These are phyloP conservation scores for Magallana angulata DNA, from an alignment of 1,140 invertebrate species.

Conservation along the genomic window DNA sequence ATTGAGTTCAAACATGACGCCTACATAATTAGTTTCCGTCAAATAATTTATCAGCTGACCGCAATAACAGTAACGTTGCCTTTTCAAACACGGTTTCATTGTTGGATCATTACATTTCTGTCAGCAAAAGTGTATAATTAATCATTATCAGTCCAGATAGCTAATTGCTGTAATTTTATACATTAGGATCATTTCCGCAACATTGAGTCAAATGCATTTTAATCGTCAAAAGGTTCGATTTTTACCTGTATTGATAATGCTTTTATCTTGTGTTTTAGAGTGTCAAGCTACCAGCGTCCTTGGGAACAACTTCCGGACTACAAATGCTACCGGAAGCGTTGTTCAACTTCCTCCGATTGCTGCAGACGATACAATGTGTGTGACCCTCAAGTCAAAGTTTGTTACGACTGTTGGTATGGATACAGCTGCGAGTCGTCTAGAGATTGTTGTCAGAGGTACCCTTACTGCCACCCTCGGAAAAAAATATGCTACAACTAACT, in stretches of 20 bases:
- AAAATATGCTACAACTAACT: slow-evolving; percentile 47
- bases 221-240: not conserved
- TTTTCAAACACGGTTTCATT: not conserved
- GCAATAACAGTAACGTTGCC: too few relatives aligned
- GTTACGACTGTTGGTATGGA: slow-evolving; percentile 69
- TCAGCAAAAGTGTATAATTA: not conserved
- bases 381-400: slow-evolving; percentile 63
- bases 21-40: too few relatives aligned
- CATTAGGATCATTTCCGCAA: slow-evolving; percentile 18
- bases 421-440: slow-evolving; percentile 57
- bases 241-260: not conserved
- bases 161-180: slow-evolving; percentile 17
- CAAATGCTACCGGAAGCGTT: slow-evolving; percentile 64
- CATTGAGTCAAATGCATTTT: not conserved
- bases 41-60: too few relatives aligned
- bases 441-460: slow-evolving; percentile 69
- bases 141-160: not conserved
- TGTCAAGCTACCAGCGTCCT: slow-evolving; percentile 41
- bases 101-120: not conserved
- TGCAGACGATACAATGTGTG: slow-evolving; percentile 68
- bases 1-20: too few relatives aligned
- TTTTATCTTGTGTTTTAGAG: slow-evolving; percentile 2
- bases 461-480: slow-evolving; percentile 58
- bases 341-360: slow-evolving; percentile 63
- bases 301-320: slow-evolving; percentile 64